Conservation (phyloP, 30 jellyfish, hydroid and myxozoan species). For the Clytia hemisphaerica region DNA sequence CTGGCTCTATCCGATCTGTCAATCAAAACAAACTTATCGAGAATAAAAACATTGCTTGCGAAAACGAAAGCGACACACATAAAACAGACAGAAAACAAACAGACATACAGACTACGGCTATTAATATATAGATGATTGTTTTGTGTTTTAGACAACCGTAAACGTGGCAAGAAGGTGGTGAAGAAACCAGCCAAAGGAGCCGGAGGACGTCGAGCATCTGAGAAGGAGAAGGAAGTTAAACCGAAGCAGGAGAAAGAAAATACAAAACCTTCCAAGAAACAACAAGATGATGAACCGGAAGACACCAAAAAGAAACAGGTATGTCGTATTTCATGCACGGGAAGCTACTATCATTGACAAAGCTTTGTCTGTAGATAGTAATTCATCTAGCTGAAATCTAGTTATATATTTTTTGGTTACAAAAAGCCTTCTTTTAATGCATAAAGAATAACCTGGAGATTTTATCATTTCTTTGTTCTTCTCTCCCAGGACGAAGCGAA, state of each 20-base stretch:
- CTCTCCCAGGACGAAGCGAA: too few species aligned
- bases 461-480: too few species aligned
- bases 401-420: too few species aligned
- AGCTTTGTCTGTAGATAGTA: too few species aligned
- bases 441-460: too few species aligned
- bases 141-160: not conserved
- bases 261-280: constrained; percentile 53
- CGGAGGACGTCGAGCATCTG: constrained; percentile 18
- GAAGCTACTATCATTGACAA: too few species aligned
- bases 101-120: not conserved
- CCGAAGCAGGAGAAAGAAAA: constrained; percentile 30
- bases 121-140: not conserved
- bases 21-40: not conserved
- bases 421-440: too few species aligned
- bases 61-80: constrained; percentile 7
- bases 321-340: too few species aligned
- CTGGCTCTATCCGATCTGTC: too few species aligned
- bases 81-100: not conserved
- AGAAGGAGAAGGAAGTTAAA: too few species aligned
- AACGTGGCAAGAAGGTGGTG: not conserved
- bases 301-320: constrained; percentile 34
- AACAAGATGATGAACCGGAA: constrained; percentile 28
- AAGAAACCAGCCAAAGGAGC: constrained; percentile 30
- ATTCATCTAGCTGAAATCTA: too few species aligned
- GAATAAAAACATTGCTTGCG: not conserved